Evolutionary conservation across 2,113 vertebrate species (phyloP).

Genomic region (Protobothrops mucrosquamatus): DNA sequence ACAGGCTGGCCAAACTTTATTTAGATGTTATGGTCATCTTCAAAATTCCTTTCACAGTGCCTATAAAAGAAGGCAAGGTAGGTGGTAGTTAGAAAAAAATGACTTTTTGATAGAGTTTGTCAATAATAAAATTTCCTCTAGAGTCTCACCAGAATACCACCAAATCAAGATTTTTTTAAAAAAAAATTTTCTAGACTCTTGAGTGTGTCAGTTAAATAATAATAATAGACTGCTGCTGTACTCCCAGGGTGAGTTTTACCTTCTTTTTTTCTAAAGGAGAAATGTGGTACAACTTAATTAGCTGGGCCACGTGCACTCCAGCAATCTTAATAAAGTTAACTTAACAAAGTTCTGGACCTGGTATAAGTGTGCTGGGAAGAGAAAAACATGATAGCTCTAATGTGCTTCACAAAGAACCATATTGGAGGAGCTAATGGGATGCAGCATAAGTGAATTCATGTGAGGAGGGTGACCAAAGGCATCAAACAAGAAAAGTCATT

Average conservation of each 20-base stretch:
- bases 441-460: not conserved
- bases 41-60: not conserved
- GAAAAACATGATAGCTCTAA: not conserved
- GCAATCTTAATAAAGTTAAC: not conserved
- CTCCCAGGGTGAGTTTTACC: not conserved
- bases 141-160: not conserved
- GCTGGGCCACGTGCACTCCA: not conserved
- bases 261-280: not conserved
- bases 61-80: not conserved
- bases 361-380: not conserved
- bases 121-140: not conserved
- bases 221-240: not conserved
- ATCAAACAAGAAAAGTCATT: not conserved
- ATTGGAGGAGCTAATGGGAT: not conserved
- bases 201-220: not conserved
- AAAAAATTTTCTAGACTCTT: not conserved
- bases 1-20: not conserved
- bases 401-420: not conserved
- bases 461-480: not conserved
- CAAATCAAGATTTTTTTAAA: not conserved
- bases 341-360: not conserved
- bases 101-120: not conserved
- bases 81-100: not conserved
- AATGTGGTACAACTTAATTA: not conserved
- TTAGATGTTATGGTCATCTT: not conserved